Evolutionary conservation across 64 coral and sea anemone species (phyloP).

Genomic region (Platygyra sinensis): DNA sequence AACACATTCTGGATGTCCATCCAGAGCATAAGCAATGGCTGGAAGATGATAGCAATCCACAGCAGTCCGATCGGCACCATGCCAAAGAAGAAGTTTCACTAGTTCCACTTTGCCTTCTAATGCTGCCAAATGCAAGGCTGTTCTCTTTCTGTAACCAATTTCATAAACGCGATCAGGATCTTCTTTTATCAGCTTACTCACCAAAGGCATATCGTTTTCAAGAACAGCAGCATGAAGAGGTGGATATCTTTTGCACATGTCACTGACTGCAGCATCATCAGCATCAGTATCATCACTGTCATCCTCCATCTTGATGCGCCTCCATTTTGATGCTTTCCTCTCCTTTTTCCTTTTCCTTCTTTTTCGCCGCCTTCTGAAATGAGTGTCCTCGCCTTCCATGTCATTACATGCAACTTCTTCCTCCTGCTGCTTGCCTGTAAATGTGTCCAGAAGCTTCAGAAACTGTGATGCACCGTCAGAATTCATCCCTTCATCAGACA

Average conservation of each 20-base stretch:
- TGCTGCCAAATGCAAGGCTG: conserved; percentile 79
- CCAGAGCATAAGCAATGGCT: conserved; percentile 73
- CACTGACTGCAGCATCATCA: background rate
- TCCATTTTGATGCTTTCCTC: conserved; percentile 59
- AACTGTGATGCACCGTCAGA: conserved; percentile 75
- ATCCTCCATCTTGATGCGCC: conserved; percentile 55
- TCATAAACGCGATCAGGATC: conserved; percentile 62
- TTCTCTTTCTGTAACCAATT: conserved; percentile 60
- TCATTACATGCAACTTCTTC: background rate
- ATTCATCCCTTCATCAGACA: conserved; percentile 70
- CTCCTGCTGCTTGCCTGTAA: conserved; percentile 35
- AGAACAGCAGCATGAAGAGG: conserved; percentile 47
- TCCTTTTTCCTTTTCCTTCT: conserved; percentile 25
- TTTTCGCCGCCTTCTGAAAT: background rate
- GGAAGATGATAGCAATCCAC: conserved; percentile 67
- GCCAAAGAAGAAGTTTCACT: conserved; percentile 75
- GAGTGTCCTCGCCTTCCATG: background rate
- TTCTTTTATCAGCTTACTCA: conserved; percentile 47
- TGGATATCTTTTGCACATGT: background rate
- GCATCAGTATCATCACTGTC: conserved; percentile 75
- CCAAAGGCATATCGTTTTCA: conserved; percentile 52
- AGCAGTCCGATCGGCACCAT: conserved; percentile 51
- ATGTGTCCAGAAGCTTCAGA: conserved; percentile 59
- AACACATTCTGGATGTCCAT: conserved; percentile 81
- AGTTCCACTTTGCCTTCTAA: conserved; percentile 63